Percentiles rank a stretch among this genome's conserved stretches.
These are phyloP conservation scores for Scelioninae gen. 1 DNA, from an alignment of 2,888 invertebrate species.

Conservation along the genomic window DNA sequence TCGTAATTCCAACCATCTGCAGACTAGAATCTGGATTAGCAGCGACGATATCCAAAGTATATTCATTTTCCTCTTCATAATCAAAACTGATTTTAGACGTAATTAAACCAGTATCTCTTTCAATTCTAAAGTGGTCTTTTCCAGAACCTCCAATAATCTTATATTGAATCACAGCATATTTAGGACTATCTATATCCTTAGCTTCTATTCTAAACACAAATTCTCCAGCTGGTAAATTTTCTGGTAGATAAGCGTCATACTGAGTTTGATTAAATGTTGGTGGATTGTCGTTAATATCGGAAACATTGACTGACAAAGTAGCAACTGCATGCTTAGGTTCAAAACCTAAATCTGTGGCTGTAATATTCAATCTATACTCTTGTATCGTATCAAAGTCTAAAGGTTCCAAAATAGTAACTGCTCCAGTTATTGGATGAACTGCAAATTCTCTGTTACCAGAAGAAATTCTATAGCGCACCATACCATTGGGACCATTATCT, in stretches of 20 bases:
- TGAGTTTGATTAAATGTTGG: slow-evolving; percentile 92
- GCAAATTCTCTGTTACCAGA: slow-evolving; percentile 94
- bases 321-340: slow-evolving; percentile 91
- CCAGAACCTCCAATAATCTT: slow-evolving; percentile 91
- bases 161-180: slow-evolving; percentile 94
- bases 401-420: slow-evolving; percentile 90
- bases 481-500: slow-evolving; percentile 95
- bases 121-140: slow-evolving; percentile 91
- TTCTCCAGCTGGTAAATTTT: slow-evolving; percentile 91
- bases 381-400: slow-evolving; percentile 94
- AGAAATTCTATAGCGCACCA: slow-evolving; percentile 92
- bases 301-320: slow-evolving; percentile 92
- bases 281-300: slow-evolving; percentile 97
- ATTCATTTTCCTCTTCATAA: slow-evolving; percentile 92
- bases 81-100: slow-evolving; percentile 92
- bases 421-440: slow-evolving; percentile 91
- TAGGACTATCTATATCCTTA: slow-evolving; percentile 93
- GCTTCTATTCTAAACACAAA: slow-evolving; percentile 91
- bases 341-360: slow-evolving; percentile 94
- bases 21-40: slow-evolving; percentile 92
- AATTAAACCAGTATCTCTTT: slow-evolving; percentile 90
- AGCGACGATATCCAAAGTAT: slow-evolving; percentile 91
- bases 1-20: slow-evolving; percentile 90
- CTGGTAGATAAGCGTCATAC: slow-evolving; percentile 92
- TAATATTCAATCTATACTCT: slow-evolving; percentile 94